Conservation (phyloP, 1,140 invertebrate genomes). For the Cephus cinctus region DNA sequence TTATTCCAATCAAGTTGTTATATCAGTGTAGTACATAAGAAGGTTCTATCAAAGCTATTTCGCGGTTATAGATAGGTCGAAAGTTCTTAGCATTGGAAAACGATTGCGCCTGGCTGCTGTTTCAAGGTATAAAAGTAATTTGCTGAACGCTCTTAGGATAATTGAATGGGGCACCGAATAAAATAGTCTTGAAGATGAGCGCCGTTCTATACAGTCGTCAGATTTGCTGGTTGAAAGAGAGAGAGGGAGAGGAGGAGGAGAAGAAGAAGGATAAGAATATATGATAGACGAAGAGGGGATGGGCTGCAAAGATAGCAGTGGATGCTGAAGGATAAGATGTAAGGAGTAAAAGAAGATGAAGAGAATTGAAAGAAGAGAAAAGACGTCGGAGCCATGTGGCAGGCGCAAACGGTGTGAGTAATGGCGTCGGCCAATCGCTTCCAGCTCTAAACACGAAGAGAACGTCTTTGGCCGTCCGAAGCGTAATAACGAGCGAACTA, state of each 20-base stretch:
- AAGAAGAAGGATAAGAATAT: constrained; percentile 1
- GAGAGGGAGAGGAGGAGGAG: constrained; percentile 13
- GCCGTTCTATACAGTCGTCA: constrained; percentile 26
- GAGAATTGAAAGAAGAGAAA: too few relatives aligned
- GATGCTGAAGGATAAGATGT: background rate
- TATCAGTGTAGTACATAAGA: too few relatives aligned
- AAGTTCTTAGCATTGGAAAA: too few relatives aligned
- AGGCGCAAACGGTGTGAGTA: constrained; percentile 46
- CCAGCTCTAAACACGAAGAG: constrained; percentile 36
- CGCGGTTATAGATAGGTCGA: too few relatives aligned
- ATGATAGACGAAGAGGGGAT: background rate
- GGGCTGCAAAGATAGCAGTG: constrained; percentile 3
- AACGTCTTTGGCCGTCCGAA: constrained; percentile 21
- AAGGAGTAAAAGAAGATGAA: too few relatives aligned
- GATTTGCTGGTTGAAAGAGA: constrained; percentile 14
- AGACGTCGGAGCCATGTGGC: constrained; percentile 44
- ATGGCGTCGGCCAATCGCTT: constrained; percentile 43
- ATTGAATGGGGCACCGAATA: too few relatives aligned
- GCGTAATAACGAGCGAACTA: constrained; percentile 34
- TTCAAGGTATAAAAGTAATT: too few relatives aligned
- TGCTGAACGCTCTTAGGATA: too few relatives aligned
- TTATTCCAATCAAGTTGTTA: too few relatives aligned
- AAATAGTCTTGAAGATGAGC: too few relatives aligned
- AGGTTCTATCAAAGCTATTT: too few relatives aligned
- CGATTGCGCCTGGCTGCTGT: too few relatives aligned